Conservation (phyloP, 2,797 vertebrate genomes). For the Danio kyathit region DNA sequence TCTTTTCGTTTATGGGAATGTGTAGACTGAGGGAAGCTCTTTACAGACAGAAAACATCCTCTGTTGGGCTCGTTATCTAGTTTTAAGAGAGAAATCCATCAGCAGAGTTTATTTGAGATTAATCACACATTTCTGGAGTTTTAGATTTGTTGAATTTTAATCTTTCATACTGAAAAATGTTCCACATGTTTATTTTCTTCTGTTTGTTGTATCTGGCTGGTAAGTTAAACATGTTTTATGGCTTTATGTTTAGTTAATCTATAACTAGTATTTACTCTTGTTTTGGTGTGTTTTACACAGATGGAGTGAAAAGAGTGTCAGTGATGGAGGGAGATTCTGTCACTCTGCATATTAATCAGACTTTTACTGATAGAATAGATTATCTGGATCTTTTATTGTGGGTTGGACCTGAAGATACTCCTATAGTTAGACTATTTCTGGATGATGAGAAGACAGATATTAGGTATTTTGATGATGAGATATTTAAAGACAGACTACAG, state of each 20-base stretch:
- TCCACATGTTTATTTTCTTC: background rate
- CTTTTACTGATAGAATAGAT: background rate
- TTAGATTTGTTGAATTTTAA: too few relatives aligned
- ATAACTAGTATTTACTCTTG: background rate
- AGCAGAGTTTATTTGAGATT: too few relatives aligned
- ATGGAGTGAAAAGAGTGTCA: background rate
- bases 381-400: background rate
- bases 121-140: background rate
- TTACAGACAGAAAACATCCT: too few relatives aligned
- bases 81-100: too few relatives aligned
- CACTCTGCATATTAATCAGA: background rate
- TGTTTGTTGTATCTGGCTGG: background rate
- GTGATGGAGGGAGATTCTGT: constrained; percentile 5
- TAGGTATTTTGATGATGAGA: too few relatives aligned
- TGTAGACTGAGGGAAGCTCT: too few relatives aligned
- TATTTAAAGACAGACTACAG: too few relatives aligned
- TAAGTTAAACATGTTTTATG: background rate
- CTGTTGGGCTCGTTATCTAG: too few relatives aligned
- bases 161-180: background rate
- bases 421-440: too few relatives aligned
- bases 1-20: too few relatives aligned
- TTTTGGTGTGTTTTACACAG: background rate
- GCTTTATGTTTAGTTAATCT: background rate
- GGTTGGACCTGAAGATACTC: too few relatives aligned
- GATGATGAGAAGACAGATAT: too few relatives aligned